A percentile compares a stretch with the other conserved stretches of the same genome.
Conservation (phyloP, 2,888 invertebrate genomes). For the Erannis defoliaria region DNA sequence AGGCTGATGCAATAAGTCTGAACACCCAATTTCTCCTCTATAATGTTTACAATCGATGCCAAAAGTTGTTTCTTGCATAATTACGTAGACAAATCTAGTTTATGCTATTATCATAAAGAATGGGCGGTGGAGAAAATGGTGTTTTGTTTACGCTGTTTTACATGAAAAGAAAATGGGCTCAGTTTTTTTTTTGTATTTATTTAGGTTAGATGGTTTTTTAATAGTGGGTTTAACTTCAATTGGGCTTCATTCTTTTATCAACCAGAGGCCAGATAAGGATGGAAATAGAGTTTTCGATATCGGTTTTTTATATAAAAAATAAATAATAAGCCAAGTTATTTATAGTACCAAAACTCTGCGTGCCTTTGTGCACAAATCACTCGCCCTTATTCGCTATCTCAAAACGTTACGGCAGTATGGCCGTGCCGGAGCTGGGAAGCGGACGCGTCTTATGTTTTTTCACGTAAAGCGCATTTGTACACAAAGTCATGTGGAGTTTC, state of each 20-base stretch:
- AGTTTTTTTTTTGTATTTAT: background rate
- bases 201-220: background rate
- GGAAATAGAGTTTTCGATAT: too few species aligned
- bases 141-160: slow-evolving; percentile 9
- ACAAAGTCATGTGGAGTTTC: too few species aligned
- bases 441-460: too few species aligned
- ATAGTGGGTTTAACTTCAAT: background rate
- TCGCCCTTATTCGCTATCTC: too few species aligned
- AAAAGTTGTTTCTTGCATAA: slow-evolving; percentile 15
- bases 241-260: background rate
- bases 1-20: background rate
- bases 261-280: too few species aligned
- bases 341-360: too few species aligned
- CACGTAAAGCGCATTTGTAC: too few species aligned
- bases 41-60: background rate
- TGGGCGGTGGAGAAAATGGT: background rate
- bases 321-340: too few species aligned
- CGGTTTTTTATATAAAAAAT: too few species aligned
- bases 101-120: slow-evolving; percentile 20
- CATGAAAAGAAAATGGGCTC: background rate
- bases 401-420: too few species aligned
- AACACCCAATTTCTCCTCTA: background rate
- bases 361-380: too few species aligned
- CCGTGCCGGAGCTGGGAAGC: too few species aligned
- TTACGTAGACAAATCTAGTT: slow-evolving; percentile 7